These are phyloP conservation scores for Parnassius orleans DNA, from an alignment of 2,888 invertebrate genomes.

Conservation along the genomic window DNA sequence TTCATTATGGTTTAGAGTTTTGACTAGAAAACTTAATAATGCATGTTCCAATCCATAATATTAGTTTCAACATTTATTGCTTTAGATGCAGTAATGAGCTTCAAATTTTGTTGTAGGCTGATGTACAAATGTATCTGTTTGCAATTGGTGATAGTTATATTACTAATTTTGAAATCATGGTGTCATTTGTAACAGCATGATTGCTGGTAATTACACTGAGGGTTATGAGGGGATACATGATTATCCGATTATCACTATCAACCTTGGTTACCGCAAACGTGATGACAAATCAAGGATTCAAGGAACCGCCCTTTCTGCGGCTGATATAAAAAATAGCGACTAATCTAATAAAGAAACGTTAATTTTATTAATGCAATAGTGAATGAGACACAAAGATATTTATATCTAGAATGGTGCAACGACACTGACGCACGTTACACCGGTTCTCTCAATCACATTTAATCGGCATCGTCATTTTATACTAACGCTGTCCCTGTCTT, in stretches of 20 bases:
- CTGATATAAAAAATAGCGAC: constrained; percentile 4
- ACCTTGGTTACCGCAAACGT: constrained; percentile 31
- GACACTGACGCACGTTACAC: constrained; percentile 41
- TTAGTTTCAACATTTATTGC: too few relatives aligned
- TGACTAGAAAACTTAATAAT: too few relatives aligned
- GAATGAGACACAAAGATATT: constrained; percentile 40
- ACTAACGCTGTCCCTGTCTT: constrained; percentile 32
- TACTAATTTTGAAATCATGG: too few relatives aligned
- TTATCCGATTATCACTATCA: constrained; percentile 2
- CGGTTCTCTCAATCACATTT: constrained; percentile 42
- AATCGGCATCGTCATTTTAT: constrained; percentile 60
- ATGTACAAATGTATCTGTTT: too few relatives aligned
- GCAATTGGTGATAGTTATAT: too few relatives aligned
- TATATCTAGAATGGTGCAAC: constrained; percentile 39
- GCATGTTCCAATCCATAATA: too few relatives aligned
- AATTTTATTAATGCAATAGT: constrained; percentile 6
- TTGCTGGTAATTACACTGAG: not conserved
- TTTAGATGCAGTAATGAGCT: too few relatives aligned
- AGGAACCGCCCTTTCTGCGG: constrained; percentile 38
- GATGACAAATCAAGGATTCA: constrained; percentile 33
- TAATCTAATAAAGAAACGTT: constrained; percentile 17
- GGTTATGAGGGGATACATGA: constrained; percentile 8
- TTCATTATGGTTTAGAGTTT: too few relatives aligned
- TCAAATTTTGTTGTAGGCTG: too few relatives aligned
- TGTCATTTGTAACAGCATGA: too few relatives aligned